Percentiles rank a stretch among this genome's conserved stretches.
Conservation (phyloP, 2,797 vertebrate genomes). For the Myripristis jacobus region DNA sequence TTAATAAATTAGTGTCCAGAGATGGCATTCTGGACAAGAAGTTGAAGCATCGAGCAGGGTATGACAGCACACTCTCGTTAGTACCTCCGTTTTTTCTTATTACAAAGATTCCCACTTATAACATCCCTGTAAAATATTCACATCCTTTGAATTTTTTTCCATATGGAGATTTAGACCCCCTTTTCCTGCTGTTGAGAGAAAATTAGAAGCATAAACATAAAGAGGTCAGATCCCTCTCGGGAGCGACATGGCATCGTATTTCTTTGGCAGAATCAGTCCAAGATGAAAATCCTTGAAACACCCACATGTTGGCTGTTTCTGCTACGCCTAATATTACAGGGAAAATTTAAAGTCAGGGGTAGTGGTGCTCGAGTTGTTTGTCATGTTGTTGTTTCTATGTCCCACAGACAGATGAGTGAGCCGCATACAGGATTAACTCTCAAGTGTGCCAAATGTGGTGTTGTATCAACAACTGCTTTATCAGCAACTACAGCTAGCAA, state of each 20-base stretch:
- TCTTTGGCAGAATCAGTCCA: constrained; percentile 81
- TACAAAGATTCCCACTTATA: constrained; percentile 41
- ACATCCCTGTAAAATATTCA: constrained; percentile 59
- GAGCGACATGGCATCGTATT: constrained; percentile 57
- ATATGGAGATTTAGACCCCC: constrained; percentile 65
- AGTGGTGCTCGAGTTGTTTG: constrained; percentile 70
- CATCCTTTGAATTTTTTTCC: constrained; percentile 45
- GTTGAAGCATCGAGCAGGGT: constrained; percentile 99
- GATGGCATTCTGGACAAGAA: constrained; percentile 99
- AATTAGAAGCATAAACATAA: constrained; percentile 74
- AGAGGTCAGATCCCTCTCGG: constrained; percentile 74
- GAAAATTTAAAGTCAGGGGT: constrained; percentile 48
- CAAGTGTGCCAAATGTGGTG: constrained; percentile 99
- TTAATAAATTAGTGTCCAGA: constrained; percentile 99
- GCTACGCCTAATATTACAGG: constrained; percentile 64
- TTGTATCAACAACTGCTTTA: constrained; percentile 99
- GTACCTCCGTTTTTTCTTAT: constrained; percentile 73
- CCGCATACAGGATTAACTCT: constrained; percentile 99
- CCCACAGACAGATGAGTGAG: constrained; percentile 99
- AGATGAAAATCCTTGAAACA: constrained; percentile 71
- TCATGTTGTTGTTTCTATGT: constrained; percentile 82
- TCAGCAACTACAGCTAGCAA: constrained; percentile 99
- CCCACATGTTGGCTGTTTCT: constrained; percentile 65
- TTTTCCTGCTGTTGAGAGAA: constrained; percentile 56
- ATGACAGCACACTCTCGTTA: constrained; percentile 87